Evolutionary conservation across 2,797 vertebrate species (phyloP).

Genomic region (Microctenopoma lineatum): DNA sequence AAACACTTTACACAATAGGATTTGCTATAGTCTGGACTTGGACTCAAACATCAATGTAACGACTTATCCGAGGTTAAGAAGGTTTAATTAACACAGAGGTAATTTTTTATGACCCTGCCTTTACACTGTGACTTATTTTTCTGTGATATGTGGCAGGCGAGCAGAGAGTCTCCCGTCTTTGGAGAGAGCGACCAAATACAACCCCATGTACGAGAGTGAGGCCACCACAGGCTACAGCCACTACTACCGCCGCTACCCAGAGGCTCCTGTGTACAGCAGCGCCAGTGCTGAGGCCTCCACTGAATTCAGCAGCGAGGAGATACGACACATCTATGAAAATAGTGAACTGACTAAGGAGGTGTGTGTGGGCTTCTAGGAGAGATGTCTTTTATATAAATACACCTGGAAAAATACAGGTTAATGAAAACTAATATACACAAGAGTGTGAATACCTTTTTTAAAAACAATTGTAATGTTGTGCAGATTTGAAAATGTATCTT

Average conservation of each 20-base stretch:
- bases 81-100: slow-evolving; percentile 16
- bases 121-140: not conserved
- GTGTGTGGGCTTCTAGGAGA: slow-evolving; percentile 4
- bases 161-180: slow-evolving; percentile 88
- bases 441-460: too few species aligned
- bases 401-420: not conserved
- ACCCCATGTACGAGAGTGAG: slow-evolving; percentile 92
- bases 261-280: slow-evolving; percentile 85
- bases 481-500: not conserved
- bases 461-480: not conserved
- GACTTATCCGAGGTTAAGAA: slow-evolving; percentile 29
- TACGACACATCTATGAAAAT: slow-evolving; percentile 94
- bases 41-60: slow-evolving; percentile 15
- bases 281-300: slow-evolving; percentile 89
- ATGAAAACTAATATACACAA: not conserved
- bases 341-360: slow-evolving; percentile 95
- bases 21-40: slow-evolving; percentile 10
- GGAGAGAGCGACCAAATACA: slow-evolving; percentile 93
- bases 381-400: not conserved
- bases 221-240: slow-evolving; percentile 87
- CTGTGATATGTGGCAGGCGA: slow-evolving; percentile 71
- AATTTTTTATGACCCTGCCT: slow-evolving; percentile 4
- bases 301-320: slow-evolving; percentile 95
- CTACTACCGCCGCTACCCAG: slow-evolving; percentile 88
- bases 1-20: slow-evolving; percentile 23